Conservation (phyloP, 1,140 invertebrate species). For the Oscheius sp. region DNA sequence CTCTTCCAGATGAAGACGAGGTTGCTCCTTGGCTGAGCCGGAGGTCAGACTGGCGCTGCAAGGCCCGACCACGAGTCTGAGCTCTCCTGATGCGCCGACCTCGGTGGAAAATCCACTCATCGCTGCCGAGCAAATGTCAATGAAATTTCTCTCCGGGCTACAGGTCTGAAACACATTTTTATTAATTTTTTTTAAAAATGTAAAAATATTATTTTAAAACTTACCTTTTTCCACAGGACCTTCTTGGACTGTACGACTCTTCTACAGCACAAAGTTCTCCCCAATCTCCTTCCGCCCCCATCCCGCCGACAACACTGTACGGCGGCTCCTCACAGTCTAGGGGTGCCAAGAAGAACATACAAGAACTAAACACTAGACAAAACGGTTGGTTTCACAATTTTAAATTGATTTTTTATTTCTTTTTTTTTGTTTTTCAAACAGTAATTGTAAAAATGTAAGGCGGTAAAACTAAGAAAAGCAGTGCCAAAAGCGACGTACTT, state of each 20-base stretch:
- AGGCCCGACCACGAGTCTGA: background rate
- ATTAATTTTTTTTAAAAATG: background rate
- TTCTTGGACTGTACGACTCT: conserved; percentile 42
- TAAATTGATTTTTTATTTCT: background rate
- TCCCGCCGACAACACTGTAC: conserved; percentile 5
- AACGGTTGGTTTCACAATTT: too few relatives aligned
- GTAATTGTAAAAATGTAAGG: background rate
- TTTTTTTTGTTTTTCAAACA: background rate
- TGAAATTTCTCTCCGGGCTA: conserved; percentile 35
- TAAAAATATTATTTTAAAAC: background rate
- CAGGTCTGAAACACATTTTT: conserved; percentile 12
- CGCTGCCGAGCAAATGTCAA: conserved; percentile 24
- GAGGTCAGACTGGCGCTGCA: conserved; percentile 11
- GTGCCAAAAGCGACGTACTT: too few relatives aligned
- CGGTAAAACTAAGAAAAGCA: too few relatives aligned
- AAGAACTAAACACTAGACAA: conserved; percentile 14
- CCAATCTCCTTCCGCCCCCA: conserved; percentile 20
- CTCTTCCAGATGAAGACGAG: background rate
- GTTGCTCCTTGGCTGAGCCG: background rate
- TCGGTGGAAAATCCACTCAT: conserved; percentile 1
- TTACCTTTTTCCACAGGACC: conserved; percentile 34
- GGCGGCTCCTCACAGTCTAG: background rate
- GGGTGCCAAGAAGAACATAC: conserved; percentile 3
- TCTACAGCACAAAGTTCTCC: conserved; percentile 18
- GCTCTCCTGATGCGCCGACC: background rate